Evolutionary conservation across 2,888 invertebrate species (phyloP).

Genomic region (Schrankia costaestrigalis): DNA sequence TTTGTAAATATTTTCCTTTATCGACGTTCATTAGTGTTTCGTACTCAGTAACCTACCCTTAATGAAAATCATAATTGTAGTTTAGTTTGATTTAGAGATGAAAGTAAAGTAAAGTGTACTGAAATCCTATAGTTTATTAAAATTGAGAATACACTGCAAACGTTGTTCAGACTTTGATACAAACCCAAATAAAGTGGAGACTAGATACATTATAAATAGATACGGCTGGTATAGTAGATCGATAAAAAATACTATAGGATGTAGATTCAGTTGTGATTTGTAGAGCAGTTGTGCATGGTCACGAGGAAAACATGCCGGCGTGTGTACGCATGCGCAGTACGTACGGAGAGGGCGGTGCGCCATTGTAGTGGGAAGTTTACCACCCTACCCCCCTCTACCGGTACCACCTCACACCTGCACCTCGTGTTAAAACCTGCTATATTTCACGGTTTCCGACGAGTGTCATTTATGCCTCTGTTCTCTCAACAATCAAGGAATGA

Average conservation of each 20-base stretch:
- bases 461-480: slow-evolving; percentile 56
- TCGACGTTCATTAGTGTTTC: too few relatives aligned
- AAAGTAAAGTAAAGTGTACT: too few relatives aligned
- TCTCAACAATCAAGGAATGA: slow-evolving; percentile 55
- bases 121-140: too few relatives aligned
- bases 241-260: slow-evolving; percentile 22
- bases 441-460: slow-evolving; percentile 57
- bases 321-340: slow-evolving; percentile 67
- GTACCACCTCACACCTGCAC: slow-evolving; percentile 44
- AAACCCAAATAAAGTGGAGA: too few relatives aligned
- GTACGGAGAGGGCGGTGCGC: slow-evolving; percentile 19
- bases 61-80: too few relatives aligned
- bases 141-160: too few relatives aligned
- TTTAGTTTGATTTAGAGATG: too few relatives aligned
- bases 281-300: slow-evolving; percentile 41
- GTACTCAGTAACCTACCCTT: too few relatives aligned
- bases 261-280: slow-evolving; percentile 23
- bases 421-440: slow-evolving; percentile 64
- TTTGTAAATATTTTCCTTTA: too few relatives aligned
- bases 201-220: too few relatives aligned
- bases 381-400: slow-evolving; percentile 34
- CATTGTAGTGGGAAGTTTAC: slow-evolving; percentile 18
- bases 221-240: too few relatives aligned
- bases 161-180: too few relatives aligned
- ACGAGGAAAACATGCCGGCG: slow-evolving; percentile 71